Conservation (phyloP, 2,113 vertebrate genomes). For the Beaufortia kweichowensis region DNA sequence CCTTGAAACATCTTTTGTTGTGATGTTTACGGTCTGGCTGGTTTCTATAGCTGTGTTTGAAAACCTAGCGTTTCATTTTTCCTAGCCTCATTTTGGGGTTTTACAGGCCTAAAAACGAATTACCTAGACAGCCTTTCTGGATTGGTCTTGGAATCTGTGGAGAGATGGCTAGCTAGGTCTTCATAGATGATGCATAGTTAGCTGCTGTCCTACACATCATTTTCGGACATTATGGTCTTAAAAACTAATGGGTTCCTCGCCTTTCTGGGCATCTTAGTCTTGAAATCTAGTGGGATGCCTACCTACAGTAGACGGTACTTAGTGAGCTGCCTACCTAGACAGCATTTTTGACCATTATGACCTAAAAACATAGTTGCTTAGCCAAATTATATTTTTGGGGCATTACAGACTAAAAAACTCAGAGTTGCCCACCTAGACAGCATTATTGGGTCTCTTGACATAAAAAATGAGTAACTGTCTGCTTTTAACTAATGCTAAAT, state of each 20-base stretch:
- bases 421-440: not conserved
- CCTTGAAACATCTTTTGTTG: slow-evolving; percentile 15
- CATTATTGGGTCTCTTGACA: not conserved
- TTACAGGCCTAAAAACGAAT: not conserved
- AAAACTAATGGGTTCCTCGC: too few species aligned
- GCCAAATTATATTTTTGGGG: too few species aligned
- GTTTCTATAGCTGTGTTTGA: not conserved
- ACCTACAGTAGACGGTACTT: too few species aligned
- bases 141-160: not conserved
- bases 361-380: too few species aligned
- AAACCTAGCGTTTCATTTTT: not conserved
- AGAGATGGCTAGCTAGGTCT: not conserved
- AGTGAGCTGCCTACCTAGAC: not conserved
- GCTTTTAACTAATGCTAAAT: not conserved
- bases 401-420: too few species aligned
- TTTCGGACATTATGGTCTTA: not conserved
- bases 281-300: too few species aligned
- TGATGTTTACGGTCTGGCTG: not conserved
- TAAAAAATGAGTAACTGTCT: too few species aligned
- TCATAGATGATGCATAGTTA: too few species aligned
- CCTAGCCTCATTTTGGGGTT: too few species aligned
- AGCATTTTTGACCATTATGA: not conserved
- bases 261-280: too few species aligned
- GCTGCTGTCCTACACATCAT: not conserved
- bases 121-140: not conserved